Base-by-base conservation (phyloP, 2,888 invertebrate species). In the Marronus borbonicus region DNA sequence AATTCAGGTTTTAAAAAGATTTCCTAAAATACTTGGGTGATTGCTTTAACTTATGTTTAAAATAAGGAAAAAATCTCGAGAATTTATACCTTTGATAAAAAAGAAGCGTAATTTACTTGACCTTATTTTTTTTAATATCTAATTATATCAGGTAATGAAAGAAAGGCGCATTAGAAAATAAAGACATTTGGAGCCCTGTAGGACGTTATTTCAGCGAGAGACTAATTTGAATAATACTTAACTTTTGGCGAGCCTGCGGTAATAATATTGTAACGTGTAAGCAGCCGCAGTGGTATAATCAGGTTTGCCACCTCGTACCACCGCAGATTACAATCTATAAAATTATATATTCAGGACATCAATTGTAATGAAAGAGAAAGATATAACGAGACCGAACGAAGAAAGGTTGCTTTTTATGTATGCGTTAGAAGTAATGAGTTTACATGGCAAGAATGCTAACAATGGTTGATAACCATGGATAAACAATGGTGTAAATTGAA, bases 301-400 rank as follows among this genome's bases (percentile, higher is more conserved):
- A 78, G 75, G 78, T 76, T 24, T 70, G 65, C 69, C 75, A 66
- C 77, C 70, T 77, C 78, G 78, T 78, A 76, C 76, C 77, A 66
- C 76, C 80, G 36, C 76, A 80, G 81, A 83, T 83, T 81, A 81
- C 76, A 79, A 81, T 83, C 81, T 81, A 81, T 83, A 81, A 82
- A 83, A 83, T 82, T 83, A 83, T 80, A 81, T 76, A 82, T 81
- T 81, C 82, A 81, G 78, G 78, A 78, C 77, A 76, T 80, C 80
- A 64, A 80, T 79, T 74, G 81, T 80, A 80, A 81, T 76, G 78
- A 80, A 78, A 78, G 76, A 72, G 72, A 72, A 72, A 58, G 72
- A 17, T 39, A 28, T 36, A 39, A n/a, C 50, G 52, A 52, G 36
- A 66, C 12, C 66, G 49, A 66, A 14, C 20, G 28, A 62, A 28